These are phyloP conservation scores for Drosophila fulvimacula DNA, from an alignment of 2,888 invertebrate species.

Conservation along the genomic window DNA sequence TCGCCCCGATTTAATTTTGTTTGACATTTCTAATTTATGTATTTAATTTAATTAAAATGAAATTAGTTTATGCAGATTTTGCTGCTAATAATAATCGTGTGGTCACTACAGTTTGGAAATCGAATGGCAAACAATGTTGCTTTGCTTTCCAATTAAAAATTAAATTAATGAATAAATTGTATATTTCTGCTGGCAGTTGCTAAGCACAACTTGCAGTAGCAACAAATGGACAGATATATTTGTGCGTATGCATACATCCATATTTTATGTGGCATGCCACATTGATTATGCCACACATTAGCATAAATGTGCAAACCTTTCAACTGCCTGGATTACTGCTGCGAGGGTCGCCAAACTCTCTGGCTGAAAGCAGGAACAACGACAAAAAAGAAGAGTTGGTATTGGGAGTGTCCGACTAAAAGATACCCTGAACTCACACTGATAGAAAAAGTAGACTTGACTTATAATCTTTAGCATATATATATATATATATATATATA, in stretches of 20 bases:
- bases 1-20: background rate
- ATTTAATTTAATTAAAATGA: constrained; percentile 46
- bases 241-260: constrained; percentile 3
- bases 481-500: too few relatives aligned
- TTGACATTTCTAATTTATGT: constrained; percentile 36
- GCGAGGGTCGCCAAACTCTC: constrained; percentile 41
- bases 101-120: constrained; percentile 20
- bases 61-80: constrained; percentile 31
- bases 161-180: constrained; percentile 7
- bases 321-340: constrained; percentile 22
- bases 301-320: constrained; percentile 48
- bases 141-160: constrained; percentile 28
- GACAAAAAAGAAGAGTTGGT: background rate
- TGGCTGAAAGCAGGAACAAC: constrained; percentile 1
- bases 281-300: constrained; percentile 53
- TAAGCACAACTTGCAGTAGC: background rate
- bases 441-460: too few relatives aligned
- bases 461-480: too few relatives aligned
- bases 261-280: constrained; percentile 30
- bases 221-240: background rate
- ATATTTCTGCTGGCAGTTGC: background rate
- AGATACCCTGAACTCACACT: background rate
- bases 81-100: constrained; percentile 18
- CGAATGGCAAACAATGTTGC: constrained; percentile 6
- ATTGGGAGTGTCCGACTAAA: background rate